Base-by-base conservation (phyloP, 2,888 invertebrate species). In the Acronicta leporina region DNA sequence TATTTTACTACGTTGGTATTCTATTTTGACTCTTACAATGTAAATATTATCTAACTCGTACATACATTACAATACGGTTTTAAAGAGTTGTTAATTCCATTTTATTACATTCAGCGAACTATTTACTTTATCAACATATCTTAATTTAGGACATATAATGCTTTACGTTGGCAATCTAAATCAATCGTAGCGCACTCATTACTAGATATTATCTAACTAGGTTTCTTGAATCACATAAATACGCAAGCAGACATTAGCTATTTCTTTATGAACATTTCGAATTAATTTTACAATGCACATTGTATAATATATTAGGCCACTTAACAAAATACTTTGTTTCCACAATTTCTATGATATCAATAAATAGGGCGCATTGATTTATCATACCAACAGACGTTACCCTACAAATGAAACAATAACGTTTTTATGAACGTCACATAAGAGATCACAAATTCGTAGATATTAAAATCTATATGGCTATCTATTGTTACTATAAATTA, bases 151-250 rank as follows among this genome's bases (percentile, higher is more conserved):
- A 43, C 33, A 4, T 68, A 67, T 57, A 55, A 6, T 59, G 55
- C 9, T 61, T 57, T n/a, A 38, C n/a, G 6, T 38, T 40, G 33
- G 52, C 65, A 68, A 66, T 69, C 61, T 65, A 4, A 49, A 61
- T 56, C 42, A 48, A 68, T 55, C 50, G 68, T 66, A 67, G 33
- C 51, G 47, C 43, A 48, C 40, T 33, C 46, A 40, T 40, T 41
- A 50, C 25, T 30, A 41, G 4, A 20, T 20, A 20, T 38, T 78
- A 79, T 76, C 75, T 76, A 66, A 75, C 53, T 80, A 74, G 73
- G 67, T 76, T 79, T 81, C 66, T 58, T 68, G 70, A 72, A 55
- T 60, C 35, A 56, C 14, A 58, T 41, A 42, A 48, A 46, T 52
- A 25, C 27, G 13, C 38, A 51, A 64, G 69, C 48, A 60, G 20